Conservation (phyloP, 1,140 invertebrate genomes). For the Saxidomus purpurata region DNA sequence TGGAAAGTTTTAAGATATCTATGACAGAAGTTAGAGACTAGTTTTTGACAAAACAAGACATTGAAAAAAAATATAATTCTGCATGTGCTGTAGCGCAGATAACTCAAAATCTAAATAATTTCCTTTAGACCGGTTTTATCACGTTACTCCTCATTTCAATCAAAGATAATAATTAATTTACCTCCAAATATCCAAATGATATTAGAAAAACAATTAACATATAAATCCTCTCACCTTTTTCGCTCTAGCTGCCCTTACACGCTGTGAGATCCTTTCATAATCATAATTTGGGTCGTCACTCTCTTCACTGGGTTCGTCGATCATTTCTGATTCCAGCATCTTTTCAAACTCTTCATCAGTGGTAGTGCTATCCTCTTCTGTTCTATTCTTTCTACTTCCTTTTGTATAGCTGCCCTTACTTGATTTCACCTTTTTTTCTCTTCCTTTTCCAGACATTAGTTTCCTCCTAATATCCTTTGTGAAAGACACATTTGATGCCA, state of each 20-base stretch:
- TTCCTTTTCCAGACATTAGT: not conserved
- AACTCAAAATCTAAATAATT: no score
- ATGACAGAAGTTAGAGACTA: no score
- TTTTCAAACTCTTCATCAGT: constrained; percentile 48
- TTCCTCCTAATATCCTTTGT: not conserved
- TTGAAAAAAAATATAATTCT: no score
- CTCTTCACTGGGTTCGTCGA: not conserved
- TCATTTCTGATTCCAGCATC: constrained; percentile 5
- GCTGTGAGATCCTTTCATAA: constrained; percentile 43
- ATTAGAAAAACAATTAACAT: no score
- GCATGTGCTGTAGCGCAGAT: no score
- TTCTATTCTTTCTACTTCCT: not conserved
- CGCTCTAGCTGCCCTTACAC: not conserved
- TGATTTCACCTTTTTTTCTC: not conserved
- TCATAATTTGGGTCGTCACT: constrained; percentile 32
- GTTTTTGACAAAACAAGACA: no score
- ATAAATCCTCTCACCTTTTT: no score
- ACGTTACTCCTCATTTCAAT: no score
- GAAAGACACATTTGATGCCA: not conserved
- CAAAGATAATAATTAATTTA: no score
- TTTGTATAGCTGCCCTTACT: not conserved
- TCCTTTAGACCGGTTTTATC: no score
- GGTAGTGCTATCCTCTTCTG: not conserved
- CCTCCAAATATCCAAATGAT: no score
- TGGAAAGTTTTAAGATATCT: no score